Percentiles rank a stretch among this genome's conserved stretches.
Evolutionary conservation across 2,113 vertebrate species (phyloP).

Genomic region (Ctenomys sociabilis): DNA sequence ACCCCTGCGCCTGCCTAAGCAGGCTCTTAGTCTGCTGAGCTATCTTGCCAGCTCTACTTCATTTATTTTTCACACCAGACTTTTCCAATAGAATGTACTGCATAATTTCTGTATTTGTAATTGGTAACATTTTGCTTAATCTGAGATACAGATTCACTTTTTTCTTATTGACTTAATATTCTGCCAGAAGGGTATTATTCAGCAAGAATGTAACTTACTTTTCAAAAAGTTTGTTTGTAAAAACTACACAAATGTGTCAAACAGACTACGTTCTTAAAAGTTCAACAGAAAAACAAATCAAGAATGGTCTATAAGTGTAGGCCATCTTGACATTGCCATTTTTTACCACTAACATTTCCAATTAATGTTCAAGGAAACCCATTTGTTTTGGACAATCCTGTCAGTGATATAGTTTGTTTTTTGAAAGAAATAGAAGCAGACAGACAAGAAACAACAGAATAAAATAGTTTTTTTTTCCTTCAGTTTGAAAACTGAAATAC

Average conservation of each 20-base stretch:
- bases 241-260: neutral
- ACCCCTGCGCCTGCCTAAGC: too few species aligned
- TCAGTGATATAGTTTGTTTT: constrained; percentile 33
- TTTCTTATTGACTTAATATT: neutral
- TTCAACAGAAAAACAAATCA: constrained; percentile 25
- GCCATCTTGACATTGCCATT: constrained; percentile 56
- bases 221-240: constrained; percentile 21
- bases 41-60: too few species aligned
- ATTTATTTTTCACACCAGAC: neutral
- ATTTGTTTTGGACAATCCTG: constrained; percentile 65
- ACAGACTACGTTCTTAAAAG: neutral
- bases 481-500: constrained; percentile 69
- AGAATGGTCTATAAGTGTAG: neutral
- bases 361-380: constrained; percentile 64
- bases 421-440: constrained; percentile 44
- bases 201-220: neutral
- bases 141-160: neutral
- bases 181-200: neutral
- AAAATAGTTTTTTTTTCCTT: neutral
- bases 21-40: too few species aligned
- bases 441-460: constrained; percentile 52
- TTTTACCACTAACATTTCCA: constrained; percentile 55
- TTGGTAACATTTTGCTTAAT: neutral
- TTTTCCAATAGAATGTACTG: neutral
- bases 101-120: neutral